Base-by-base conservation (phyloP, 2,888 invertebrate species). In the Andrena haemorrhoa region DNA sequence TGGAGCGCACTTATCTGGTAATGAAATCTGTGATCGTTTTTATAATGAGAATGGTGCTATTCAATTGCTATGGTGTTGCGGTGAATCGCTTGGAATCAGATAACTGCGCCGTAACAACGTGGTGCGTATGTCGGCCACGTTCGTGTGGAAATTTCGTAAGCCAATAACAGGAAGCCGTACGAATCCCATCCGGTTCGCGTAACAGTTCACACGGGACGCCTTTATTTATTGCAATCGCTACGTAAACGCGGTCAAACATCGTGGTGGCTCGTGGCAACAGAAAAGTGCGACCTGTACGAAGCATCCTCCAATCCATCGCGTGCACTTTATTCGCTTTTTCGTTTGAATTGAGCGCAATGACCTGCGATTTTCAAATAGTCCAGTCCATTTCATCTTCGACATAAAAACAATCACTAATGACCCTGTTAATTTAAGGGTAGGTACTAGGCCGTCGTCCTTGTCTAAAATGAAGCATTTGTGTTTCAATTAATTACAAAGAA, bases 1-100 rank as follows among this genome's bases (percentile, higher is more conserved):
- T 20, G 29, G 23, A 56, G 58, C 12, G 1, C 31, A 29, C 26
- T 33, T 41, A 61, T 26, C 47, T 68, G 31, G 26, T 78, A 75
- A 75, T 79, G 68, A 64, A 69, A 79, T 69, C 56, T 26, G 20
- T 8, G 64, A 63, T 63, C 47, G 63, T 79, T 79, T 75, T 79
- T 79, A 69, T 69, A 75, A 79, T 79, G 63, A 69, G 68, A 64
- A 35, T n/a, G 56, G 10, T 29, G 33, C n/a, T 4, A 75, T 56
- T 63, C 66, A 51, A 75, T 74, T 10, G 72, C 10, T 2, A 35
- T 12, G 20, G 16, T n/a, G 35, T 33, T 26, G 20, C 56, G 33
- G 47, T 2, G 60, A 47, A 70, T 60, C 60, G 51, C n/a, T 10
- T n/a, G 60, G 4, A 51, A 77, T 76, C 65, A 66, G 70, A 71